These are phyloP conservation scores for Caretta caretta DNA, from an alignment of 2,113 vertebrate genomes.

Conservation along the genomic window DNA sequence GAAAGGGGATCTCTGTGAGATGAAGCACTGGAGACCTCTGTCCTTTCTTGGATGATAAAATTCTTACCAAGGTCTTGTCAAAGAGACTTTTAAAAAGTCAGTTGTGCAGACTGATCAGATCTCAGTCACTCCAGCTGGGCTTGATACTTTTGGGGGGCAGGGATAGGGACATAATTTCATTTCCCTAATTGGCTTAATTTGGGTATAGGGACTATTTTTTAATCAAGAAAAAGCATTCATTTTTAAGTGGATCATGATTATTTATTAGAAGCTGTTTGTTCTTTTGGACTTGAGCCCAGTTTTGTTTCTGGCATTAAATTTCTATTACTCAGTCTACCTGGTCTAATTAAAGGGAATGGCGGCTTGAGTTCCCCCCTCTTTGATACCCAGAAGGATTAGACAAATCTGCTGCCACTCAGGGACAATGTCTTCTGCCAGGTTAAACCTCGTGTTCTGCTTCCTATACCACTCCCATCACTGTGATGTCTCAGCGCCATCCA, in stretches of 20 bases:
- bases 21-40: neutral
- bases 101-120: neutral
- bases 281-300: neutral
- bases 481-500: neutral
- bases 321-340: neutral
- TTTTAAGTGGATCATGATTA: neutral
- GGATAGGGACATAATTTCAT: neutral
- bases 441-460: neutral
- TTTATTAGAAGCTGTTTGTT: neutral
- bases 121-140: accelerated
- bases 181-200: neutral
- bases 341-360: neutral
- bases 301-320: neutral
- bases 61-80: neutral
- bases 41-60: neutral
- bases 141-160: neutral
- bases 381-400: neutral
- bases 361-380: neutral
- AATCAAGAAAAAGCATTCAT: neutral
- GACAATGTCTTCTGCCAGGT: neutral
- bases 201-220: neutral
- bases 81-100: neutral
- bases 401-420: neutral
- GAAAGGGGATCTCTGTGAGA: neutral
- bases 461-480: accelerated